Percentiles rank a stretch among this genome's conserved stretches.
phyloP scores from a whole-genome alignment of 1,140 invertebrate species.

The Drosophila punjabiensis region DNA sequence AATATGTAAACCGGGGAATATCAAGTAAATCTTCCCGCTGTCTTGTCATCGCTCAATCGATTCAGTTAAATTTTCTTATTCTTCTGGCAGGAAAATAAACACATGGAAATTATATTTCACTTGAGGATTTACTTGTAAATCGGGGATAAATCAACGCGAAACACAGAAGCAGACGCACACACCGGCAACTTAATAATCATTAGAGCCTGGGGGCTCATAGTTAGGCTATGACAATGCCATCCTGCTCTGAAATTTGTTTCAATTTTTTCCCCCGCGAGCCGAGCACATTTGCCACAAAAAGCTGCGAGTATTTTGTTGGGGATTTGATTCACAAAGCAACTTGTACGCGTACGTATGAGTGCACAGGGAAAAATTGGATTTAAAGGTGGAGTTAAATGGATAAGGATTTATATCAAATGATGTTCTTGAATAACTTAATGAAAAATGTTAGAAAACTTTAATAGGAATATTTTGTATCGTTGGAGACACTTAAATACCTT shows the following conservation, averaged over 20 bases:
- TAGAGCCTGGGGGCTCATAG: conserved; percentile 46
- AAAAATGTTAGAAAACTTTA: background rate
- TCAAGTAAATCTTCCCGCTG: conserved; percentile 12
- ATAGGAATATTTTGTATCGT: background rate
- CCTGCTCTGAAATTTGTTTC: conserved; percentile 65
- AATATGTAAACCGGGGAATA: conserved; percentile 33
- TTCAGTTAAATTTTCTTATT: conserved; percentile 45
- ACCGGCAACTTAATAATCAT: conserved; percentile 61
- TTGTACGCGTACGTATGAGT: conserved; percentile 35
- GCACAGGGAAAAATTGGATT: conserved; percentile 27
- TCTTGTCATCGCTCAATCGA: conserved; percentile 56
- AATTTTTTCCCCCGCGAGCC: conserved; percentile 43
- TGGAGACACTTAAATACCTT: background rate
- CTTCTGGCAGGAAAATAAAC: conserved; percentile 55
- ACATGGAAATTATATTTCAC: conserved; percentile 79
- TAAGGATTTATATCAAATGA: background rate
- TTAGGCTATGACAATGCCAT: conserved; percentile 46
- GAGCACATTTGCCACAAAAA: conserved; percentile 58
- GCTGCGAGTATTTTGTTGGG: conserved; percentile 70
- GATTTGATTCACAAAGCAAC: conserved; percentile 72
- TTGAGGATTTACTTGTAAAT: conserved; percentile 74
- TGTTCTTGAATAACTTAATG: background rate
- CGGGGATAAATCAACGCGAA: conserved; percentile 66
- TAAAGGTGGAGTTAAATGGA: too few relatives aligned
- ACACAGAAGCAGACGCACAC: conserved; percentile 21